These are phyloP conservation scores for Tetramorium parvispinum DNA, from an alignment of 1,140 invertebrate species.

Conservation along the genomic window DNA sequence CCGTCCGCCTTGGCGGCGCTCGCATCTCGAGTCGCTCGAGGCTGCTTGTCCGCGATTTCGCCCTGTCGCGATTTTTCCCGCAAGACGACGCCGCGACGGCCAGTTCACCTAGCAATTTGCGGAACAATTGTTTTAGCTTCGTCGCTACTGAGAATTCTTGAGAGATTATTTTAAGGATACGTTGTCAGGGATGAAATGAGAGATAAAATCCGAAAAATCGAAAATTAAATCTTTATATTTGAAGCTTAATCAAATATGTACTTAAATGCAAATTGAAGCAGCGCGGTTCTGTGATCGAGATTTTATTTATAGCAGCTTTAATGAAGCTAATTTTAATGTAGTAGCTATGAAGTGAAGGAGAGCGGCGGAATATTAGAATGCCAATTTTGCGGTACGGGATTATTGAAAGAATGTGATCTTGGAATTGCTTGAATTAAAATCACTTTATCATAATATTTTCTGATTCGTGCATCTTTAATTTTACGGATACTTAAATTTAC, in stretches of 20 bases:
- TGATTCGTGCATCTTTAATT: conserved; percentile 7
- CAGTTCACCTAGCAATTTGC: neutral
- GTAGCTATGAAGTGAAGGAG: neutral
- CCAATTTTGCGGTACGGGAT: neutral
- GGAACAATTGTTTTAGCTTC: neutral
- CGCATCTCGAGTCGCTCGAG: neutral
- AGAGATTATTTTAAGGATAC: neutral
- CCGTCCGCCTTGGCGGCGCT: conserved; percentile 34
- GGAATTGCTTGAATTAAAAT: conserved; percentile 18
- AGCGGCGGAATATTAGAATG: neutral
- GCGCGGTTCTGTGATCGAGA: neutral
- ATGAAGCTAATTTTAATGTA: conserved; percentile 27
- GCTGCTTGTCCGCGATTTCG: neutral
- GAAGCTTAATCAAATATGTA: conserved; percentile 9
- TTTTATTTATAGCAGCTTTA: conserved; percentile 9
- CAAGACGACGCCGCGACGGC: neutral
- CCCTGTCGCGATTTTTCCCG: neutral
- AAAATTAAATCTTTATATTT: conserved; percentile 14
- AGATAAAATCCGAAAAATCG: neutral
- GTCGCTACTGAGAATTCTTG: neutral
- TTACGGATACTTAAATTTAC: conserved; percentile 1
- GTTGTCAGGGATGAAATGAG: neutral
- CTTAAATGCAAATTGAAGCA: conserved; percentile 5
- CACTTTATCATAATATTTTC: neutral
- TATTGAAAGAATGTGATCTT: conserved; percentile 18